phyloP scores from a whole-genome alignment of 2,113 vertebrate species.

The Porphyrio hochstetteri region DNA sequence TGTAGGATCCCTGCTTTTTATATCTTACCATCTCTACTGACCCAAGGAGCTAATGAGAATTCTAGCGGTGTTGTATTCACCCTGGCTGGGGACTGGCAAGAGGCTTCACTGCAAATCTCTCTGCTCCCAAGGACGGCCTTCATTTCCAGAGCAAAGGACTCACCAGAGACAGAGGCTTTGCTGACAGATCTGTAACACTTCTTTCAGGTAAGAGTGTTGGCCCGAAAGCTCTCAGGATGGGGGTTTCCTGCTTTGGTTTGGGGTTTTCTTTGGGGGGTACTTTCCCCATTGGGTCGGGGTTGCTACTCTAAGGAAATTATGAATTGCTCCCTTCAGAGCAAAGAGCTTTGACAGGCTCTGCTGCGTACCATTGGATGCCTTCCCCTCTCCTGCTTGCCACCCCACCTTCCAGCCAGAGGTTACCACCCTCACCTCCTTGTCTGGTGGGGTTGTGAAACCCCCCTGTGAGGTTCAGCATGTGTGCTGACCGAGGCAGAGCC shows the following conservation, averaged over 20 bases:
- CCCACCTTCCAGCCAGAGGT: neutral
- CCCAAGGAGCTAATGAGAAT: neutral
- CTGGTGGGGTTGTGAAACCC: neutral
- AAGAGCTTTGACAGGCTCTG: neutral
- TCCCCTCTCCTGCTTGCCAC: neutral
- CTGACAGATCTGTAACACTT: neutral
- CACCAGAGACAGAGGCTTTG: neutral
- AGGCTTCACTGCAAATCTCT: neutral
- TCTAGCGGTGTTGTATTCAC: neutral
- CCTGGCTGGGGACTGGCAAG: neutral
- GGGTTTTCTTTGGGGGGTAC: neutral
- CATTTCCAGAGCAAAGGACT: neutral
- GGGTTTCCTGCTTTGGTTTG: neutral
- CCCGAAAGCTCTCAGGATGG: neutral
- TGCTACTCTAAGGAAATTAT: neutral
- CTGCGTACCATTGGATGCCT: neutral
- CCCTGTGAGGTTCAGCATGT: neutral
- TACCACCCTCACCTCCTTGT: neutral
- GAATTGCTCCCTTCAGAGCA: neutral
- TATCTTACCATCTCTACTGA: neutral
- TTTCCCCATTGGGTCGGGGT: neutral
- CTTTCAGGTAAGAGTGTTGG: neutral
- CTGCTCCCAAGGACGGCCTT: neutral
- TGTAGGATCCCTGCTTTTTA: neutral
- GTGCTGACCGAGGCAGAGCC: neutral